Conservation (phyloP, 2,888 invertebrate genomes). For the Apamea sordens region DNA sequence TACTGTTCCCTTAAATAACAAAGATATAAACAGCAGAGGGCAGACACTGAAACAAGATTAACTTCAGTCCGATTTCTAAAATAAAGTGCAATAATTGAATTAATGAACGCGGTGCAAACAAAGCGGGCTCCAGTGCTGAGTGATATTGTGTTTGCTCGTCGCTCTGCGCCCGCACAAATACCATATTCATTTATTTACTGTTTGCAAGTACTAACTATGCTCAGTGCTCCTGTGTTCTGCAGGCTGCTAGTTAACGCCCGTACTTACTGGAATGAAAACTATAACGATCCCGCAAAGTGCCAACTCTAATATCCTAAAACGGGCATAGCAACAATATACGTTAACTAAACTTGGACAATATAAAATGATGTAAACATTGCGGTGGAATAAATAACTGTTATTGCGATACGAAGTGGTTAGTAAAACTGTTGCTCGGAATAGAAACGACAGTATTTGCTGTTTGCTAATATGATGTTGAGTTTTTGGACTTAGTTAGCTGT, state of each 20-base stretch:
- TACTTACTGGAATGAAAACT: conserved; percentile 84
- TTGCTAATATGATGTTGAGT: conserved; percentile 37
- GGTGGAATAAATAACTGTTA: conserved; percentile 58
- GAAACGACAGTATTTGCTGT: conserved; percentile 49
- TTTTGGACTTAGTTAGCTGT: conserved; percentile 26
- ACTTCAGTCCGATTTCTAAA: conserved; percentile 42
- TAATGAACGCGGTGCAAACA: conserved; percentile 70
- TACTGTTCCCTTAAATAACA: conserved; percentile 17
- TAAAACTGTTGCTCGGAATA: conserved; percentile 48
- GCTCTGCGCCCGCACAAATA: conserved; percentile 51
- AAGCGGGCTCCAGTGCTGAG: conserved; percentile 51
- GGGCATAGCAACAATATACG: conserved; percentile 48
- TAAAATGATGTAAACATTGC: conserved; percentile 56
- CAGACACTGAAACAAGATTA: conserved; percentile 31
- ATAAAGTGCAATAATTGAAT: conserved; percentile 68
- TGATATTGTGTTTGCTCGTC: conserved; percentile 67
- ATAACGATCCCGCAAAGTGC: conserved; percentile 75
- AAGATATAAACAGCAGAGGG: conserved; percentile 7
- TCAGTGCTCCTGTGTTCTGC: conserved; percentile 60
- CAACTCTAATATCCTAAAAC: conserved; percentile 72
- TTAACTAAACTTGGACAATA: conserved; percentile 51
- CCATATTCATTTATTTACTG: conserved; percentile 72
- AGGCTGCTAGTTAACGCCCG: conserved; percentile 65
- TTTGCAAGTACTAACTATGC: conserved; percentile 70
- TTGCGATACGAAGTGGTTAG: conserved; percentile 37